Conservation (phyloP, 2,113 vertebrate species). For the Colaptes auratus region DNA sequence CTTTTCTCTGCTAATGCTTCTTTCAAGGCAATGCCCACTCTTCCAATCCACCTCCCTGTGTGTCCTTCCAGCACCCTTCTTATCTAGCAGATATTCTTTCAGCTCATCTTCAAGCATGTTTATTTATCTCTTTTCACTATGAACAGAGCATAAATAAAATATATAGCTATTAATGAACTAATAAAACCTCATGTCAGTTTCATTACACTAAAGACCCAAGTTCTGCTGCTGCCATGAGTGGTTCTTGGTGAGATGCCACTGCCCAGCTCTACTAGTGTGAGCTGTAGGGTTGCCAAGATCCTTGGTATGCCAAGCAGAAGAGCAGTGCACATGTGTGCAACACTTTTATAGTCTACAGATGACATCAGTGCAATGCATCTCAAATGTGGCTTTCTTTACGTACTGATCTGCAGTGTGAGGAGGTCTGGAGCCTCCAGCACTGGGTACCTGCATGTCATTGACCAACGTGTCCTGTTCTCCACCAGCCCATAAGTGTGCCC, state of each 20-base stretch:
- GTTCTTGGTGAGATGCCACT: neutral
- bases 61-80: neutral
- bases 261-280: neutral
- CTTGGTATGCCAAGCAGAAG: neutral
- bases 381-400: neutral
- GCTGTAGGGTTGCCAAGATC: neutral
- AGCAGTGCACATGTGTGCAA: neutral
- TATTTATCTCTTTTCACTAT: neutral
- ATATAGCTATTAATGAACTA: neutral
- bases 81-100: neutral
- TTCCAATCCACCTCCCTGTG: neutral
- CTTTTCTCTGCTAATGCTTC: neutral
- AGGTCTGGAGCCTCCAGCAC: neutral
- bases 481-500: neutral
- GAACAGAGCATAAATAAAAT: neutral
- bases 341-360: neutral
- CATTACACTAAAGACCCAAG: neutral
- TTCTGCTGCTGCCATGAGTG: neutral
- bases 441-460: rapidly evolving
- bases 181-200: neutral
- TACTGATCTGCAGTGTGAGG: rapidly evolving
- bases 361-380: too few relatives aligned
- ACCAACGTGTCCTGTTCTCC: neutral
- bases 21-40: neutral
- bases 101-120: neutral